Evolutionary conservation across 1,140 invertebrate species (phyloP), one percentile per base, ranked within the genome.

Genomic region (Neodiprion fabricii): DNA sequence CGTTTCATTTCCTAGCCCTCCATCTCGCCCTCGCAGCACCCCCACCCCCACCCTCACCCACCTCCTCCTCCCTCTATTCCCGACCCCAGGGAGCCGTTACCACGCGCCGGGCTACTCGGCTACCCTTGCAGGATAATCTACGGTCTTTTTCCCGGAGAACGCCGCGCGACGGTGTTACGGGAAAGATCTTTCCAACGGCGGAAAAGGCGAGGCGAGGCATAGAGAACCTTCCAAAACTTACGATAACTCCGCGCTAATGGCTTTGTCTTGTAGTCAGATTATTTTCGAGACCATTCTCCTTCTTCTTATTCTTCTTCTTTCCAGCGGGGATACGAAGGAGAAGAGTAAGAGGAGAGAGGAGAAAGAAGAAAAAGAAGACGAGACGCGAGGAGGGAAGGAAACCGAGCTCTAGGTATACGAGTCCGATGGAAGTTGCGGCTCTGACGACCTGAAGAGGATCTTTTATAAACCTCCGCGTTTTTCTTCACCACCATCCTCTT

Each of bases 21-120:
- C n/a, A 14, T 61, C 53, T 14, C 53, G 28, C 53, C 53, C n/a
- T 61, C 53, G 53, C 53, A 40, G 28, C 28, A 17, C 53, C 53
- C 11, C 53, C 9, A 17, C 9, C 53, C 53, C 9, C 53, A 14
- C 9, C 53, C n/a, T 61, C 8, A 5, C 14, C 50, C 28, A 23
- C 74, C 78, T 78, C 74, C 75, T 78, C 77, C 78, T 66, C 74
- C 69, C 71, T 61, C n/a, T 17, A 3, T 17, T 61, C 53, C 53
- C n/a, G n/a, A 9, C 53, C 53, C 53, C 53, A 61, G 53, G 53
- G 53, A 61, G 53, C 53, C 53, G 53, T 61, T 61, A 61, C 53
- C 53, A 61, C 53, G 53, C 53, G 53, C 53, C 53, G 53, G n/a
- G 11, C n/a, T 14, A 12, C 11, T 17, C 11, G 53, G 53, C 53